These are phyloP conservation scores for Athetis lepigone DNA, from an alignment of 2,888 invertebrate genomes.

Conservation along the genomic window DNA sequence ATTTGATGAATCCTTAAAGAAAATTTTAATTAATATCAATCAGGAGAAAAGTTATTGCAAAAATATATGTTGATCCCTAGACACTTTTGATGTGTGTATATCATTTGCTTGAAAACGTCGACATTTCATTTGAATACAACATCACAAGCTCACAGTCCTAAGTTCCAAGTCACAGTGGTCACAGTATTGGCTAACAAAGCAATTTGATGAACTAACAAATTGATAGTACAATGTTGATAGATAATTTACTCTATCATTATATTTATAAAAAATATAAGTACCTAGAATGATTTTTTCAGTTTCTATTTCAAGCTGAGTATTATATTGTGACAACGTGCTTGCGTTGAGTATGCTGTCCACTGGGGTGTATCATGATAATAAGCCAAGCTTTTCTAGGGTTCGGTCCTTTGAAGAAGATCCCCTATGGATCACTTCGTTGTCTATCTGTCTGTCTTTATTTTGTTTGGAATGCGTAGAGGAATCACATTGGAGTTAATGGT, in stretches of 20 bases:
- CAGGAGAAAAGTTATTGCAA: too few species aligned
- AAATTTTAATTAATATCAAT: too few species aligned
- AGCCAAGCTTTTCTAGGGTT: background rate
- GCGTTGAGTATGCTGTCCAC: constrained; percentile 4
- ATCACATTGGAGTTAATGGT: too few species aligned
- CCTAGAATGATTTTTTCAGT: constrained; percentile 29
- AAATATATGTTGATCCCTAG: too few species aligned
- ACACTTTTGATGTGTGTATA: too few species aligned
- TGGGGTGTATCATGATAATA: constrained; percentile 3
- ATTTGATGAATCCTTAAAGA: too few species aligned
- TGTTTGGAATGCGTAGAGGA: too few species aligned
- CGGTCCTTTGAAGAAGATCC: too few species aligned
- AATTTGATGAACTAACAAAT: constrained; percentile 56
- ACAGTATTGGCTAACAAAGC: constrained; percentile 53
- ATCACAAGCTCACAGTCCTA: background rate
- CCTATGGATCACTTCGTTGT: too few species aligned
- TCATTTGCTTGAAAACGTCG: too few species aligned
- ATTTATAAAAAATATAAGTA: constrained; percentile 18
- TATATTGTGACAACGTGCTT: constrained; percentile 24
- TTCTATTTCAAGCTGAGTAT: constrained; percentile 24
- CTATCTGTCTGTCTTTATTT: too few species aligned
- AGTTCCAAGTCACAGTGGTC: constrained; percentile 42
- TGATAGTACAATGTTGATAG: constrained; percentile 49
- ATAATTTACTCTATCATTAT: constrained; percentile 33
- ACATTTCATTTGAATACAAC: too few species aligned